Evolutionary conservation across 2,113 vertebrate genomes (phyloP), one percentile per base, ranked within the genome.

Genomic region (Cervus canadensis): DNA sequence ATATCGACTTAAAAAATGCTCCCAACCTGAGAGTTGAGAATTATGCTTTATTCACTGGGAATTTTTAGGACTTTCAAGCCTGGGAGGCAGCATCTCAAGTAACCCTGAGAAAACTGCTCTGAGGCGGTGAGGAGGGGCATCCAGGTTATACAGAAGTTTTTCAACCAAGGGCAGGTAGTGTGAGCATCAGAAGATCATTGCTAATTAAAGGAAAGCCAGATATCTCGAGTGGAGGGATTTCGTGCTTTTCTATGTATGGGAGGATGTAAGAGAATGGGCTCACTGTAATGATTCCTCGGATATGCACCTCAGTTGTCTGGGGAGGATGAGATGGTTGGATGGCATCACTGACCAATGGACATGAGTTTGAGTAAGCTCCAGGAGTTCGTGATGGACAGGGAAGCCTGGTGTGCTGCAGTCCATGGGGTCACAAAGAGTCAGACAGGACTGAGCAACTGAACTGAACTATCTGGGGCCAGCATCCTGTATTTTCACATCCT

Each of bases 401-500:
- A 71, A 3, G 67, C n/a, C 67, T 40, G n/a, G n/a, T 2, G 0
- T 23, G 67, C 67, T 23, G 10, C 1, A 36, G 67, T 71, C 67
- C 67, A 36, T 5, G 19, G 19, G 5, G 67, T 40, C 9, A 0
- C 67, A 40, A 5, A 67, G 64, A 71, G 9, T 71, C 4, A 0
- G 64, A 36, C 64, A 71, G 0, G 19, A 71, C 5, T 71, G 67
- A 71, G n/a, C 1, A 0, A 36, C 19, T 23, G 67, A 36, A 19
- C 17, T 3, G 5, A 12, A 12, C n/a, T 23, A 1, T 12, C n/a
- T 40, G 36, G 71, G 36, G 71, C 71, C 36, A 76, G 71, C 21
- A 26, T 43, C 71, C 23, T 25, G 12, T 74, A 12, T 76, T 43
- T 40, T 26, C 36, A 14, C 11, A 7, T 43, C 71, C 36, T 26